Base-by-base conservation (phyloP, 2,797 vertebrate genomes). In the Rhynchonycteris naso region DNA sequence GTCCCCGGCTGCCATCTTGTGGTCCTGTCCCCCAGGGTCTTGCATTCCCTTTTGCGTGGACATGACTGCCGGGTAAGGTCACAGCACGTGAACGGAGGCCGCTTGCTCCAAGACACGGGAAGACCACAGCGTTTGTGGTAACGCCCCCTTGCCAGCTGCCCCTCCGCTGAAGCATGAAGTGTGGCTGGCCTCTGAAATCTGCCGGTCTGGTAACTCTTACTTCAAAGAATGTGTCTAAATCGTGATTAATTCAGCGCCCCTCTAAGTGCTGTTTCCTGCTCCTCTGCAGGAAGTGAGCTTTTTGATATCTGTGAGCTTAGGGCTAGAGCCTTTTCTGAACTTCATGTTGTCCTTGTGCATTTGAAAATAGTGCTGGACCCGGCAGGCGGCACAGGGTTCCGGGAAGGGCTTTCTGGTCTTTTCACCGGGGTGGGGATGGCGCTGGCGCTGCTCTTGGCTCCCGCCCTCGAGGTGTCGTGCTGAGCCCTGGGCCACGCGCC, bases 61-160 rank as follows among this genome's bases (percentile, higher is more conserved):
- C 92, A 50, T 83, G 82, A 72, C 95, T 93, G 88, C 95, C 89
- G 89, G 96, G 59, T 76, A 52, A 98, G 97, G 97, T 97, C 96
- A 97, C 95, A 88, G 97, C 90, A 90, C 94, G 92, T 90, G 97
- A 97, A 94, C 95, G 52, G 85, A 56, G 96, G 92, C 65, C 83
- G 68, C 91, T 97, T 96, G 94, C 90, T 94, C 93, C 30, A 87
- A 95, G 95, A 71, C 92, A 74, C 97, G 97, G 97, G 98, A 98
- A 98, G 98, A 96, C 97, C 96, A 90, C 97, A 97, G 96, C 95
- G 95, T 97, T 97, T 97, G 96, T 98, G 97, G 95, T 97, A 97
- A 97, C 96, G 96, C 95, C 90, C 93, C 90, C 97, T 83, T 95
- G 91, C 93, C 96, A 43, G 96, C 96, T 69, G 90, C 93, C 47